Base-by-base conservation (phyloP, 2,113 vertebrate species). In the Ageneiosus marmoratus region DNA sequence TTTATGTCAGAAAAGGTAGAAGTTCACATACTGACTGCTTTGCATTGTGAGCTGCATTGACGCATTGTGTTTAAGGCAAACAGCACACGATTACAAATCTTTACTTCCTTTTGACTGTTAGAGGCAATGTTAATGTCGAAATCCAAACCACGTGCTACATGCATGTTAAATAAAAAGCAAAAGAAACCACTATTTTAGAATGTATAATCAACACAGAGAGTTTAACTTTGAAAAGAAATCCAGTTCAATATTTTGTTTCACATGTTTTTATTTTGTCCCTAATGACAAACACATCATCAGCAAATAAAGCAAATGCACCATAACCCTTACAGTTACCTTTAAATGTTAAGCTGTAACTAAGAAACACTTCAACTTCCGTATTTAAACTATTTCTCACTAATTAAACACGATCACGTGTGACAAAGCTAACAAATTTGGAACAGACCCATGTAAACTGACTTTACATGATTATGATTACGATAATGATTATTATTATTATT, bases 161-260 rank as follows among this genome's bases (percentile, higher is more conserved):
- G 16, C 10, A 2, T 20, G 20, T 11, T 29, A 18, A 51, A 74
- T 7, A 32, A 51, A 29, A 73, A 48, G 15, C 37, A 29, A 73
- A 18, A 51, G 55, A 67, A n/a, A 32, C 3, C 11, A 9, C 2
- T 11, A 55, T 58, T 32, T 13, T 55, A 51, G 44, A 6, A 22
- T 50, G 16, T 27, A 27, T 2, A n/a, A 11, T 0, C 4, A 32
- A 37, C 3, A 50, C 32, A 29, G 62, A 8, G 0, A 11, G 20
- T 67, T 18, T 37, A 72, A 62, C 50, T 20, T 27, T 75, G 37
- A 34, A 73, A 70, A 75, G 5, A 53, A 69, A 75, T 88, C 87
- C 84, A 88, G 84, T 86, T 86, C 67, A 56, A 78, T 29, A 73
- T 58, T 80, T 34, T 46, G 55, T 53, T 82, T 82, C 56, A 82